Evolutionary conservation across 2,113 vertebrate genomes (phyloP).

Genomic region (Mellivora capensis): DNA sequence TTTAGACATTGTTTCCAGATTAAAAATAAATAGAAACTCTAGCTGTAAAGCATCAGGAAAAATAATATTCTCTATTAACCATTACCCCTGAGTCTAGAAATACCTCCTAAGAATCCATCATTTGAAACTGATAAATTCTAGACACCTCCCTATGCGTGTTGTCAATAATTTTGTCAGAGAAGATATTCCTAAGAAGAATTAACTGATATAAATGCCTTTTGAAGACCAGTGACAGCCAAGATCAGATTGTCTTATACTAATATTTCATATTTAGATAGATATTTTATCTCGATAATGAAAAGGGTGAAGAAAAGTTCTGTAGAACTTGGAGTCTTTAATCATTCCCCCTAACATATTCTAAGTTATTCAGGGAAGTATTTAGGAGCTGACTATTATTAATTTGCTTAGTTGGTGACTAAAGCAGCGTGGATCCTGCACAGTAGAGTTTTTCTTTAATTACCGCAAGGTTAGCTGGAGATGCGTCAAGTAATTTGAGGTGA

Average conservation of each 20-base stretch:
- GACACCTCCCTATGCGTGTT: not conserved
- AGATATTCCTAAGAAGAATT: constrained; percentile 19
- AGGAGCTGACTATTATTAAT: constrained; percentile 46
- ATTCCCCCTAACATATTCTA: constrained; percentile 47
- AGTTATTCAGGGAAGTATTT: constrained; percentile 51
- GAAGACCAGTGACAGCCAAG: constrained; percentile 31
- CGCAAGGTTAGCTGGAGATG: not conserved
- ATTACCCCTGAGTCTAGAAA: constrained; percentile 19
- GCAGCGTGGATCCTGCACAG: not conserved
- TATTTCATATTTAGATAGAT: constrained; percentile 53
- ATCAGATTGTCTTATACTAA: constrained; percentile 33
- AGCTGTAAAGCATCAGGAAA: not conserved
- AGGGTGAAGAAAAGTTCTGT: constrained; percentile 44
- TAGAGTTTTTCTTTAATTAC: constrained; percentile 46
- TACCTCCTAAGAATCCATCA: not conserved
- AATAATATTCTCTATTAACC: not conserved
- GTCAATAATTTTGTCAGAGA: constrained; percentile 37
- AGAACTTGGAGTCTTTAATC: constrained; percentile 47
- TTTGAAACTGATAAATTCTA: constrained; percentile 42
- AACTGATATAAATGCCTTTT: constrained; percentile 31
- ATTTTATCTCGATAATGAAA: constrained; percentile 39
- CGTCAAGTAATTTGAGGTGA: not conserved
- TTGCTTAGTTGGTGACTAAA: constrained; percentile 35
- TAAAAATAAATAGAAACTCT: not conserved
- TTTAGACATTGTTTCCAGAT: constrained; percentile 23